phyloP scores from a whole-genome alignment of 2,888 invertebrate genomes.

The Lasioglossum vierecki region DNA sequence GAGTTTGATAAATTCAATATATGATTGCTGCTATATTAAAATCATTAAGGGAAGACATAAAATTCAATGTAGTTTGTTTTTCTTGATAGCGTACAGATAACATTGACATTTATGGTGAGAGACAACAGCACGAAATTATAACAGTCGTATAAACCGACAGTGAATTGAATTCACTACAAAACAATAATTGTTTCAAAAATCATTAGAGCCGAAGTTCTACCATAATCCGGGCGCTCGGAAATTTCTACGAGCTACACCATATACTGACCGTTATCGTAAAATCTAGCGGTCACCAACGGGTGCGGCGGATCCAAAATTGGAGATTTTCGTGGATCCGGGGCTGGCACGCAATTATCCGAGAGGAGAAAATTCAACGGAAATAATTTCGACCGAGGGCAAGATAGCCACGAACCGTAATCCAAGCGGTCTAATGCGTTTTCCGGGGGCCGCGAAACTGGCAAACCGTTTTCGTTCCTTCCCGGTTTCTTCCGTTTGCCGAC shows the following conservation, averaged over 20 bases:
- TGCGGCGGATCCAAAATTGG: not conserved
- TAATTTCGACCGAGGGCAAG: not conserved
- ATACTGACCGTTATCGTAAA: not conserved
- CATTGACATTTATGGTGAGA: too few species aligned
- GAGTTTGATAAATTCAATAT: too few species aligned
- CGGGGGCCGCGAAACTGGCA: not conserved
- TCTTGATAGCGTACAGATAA: too few species aligned
- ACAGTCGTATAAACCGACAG: too few species aligned
- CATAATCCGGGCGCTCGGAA: too few species aligned
- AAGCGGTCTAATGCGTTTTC: constrained; percentile 3
- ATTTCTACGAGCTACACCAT: not conserved
- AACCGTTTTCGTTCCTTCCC: constrained; percentile 17
- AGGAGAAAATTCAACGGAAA: constrained; percentile 2
- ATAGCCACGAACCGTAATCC: not conserved
- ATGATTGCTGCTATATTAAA: too few species aligned
- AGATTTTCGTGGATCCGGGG: not conserved
- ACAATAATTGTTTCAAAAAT: too few species aligned
- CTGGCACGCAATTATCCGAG: constrained; percentile 19
- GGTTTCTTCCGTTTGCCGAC: not conserved
- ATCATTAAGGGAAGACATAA: too few species aligned
- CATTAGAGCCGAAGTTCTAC: too few species aligned
- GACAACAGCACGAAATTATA: too few species aligned
- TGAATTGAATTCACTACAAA: too few species aligned
- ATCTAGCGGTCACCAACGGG: not conserved
- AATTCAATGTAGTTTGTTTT: too few species aligned